Conservation (phyloP, 1,140 invertebrate genomes). For the Penaeus vannamei region DNA sequence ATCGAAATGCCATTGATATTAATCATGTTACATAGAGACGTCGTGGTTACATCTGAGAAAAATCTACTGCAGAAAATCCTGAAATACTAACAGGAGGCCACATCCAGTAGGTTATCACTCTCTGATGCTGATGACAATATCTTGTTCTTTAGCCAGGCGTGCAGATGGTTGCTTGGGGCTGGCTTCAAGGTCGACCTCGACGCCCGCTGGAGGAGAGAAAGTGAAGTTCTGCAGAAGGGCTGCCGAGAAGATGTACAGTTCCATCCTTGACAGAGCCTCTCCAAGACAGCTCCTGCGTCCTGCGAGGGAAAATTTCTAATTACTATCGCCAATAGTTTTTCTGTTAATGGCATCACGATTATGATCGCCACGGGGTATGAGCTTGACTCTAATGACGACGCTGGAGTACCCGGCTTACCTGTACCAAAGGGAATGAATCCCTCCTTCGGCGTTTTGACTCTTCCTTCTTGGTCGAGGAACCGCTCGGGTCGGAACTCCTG, state of each 20-base stretch:
- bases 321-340: slow-evolving; percentile 70
- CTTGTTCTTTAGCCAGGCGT: no score
- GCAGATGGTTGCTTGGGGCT: no score
- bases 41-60: no score
- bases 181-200: neutral
- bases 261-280: slow-evolving; percentile 86
- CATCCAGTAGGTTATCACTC: no score
- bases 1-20: no score
- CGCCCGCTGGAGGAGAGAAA: slow-evolving; percentile 71
- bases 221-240: slow-evolving; percentile 85
- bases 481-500: slow-evolving; percentile 82
- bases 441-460: slow-evolving; percentile 71
- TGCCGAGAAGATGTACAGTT: slow-evolving; percentile 88
- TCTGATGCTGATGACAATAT: no score
- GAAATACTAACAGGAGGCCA: no score
- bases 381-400: no score
- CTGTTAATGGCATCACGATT: no score
- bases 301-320: slow-evolving; percentile 71
- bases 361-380: no score
- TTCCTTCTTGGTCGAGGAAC: slow-evolving; percentile 80
- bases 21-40: no score
- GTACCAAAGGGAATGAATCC: slow-evolving; percentile 4
- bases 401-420: neutral
- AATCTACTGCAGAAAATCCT: no score
- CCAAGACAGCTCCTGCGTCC: slow-evolving; percentile 89